phyloP scores from a whole-genome alignment of 2,113 vertebrate species.

The Hypomesus transpacificus region DNA sequence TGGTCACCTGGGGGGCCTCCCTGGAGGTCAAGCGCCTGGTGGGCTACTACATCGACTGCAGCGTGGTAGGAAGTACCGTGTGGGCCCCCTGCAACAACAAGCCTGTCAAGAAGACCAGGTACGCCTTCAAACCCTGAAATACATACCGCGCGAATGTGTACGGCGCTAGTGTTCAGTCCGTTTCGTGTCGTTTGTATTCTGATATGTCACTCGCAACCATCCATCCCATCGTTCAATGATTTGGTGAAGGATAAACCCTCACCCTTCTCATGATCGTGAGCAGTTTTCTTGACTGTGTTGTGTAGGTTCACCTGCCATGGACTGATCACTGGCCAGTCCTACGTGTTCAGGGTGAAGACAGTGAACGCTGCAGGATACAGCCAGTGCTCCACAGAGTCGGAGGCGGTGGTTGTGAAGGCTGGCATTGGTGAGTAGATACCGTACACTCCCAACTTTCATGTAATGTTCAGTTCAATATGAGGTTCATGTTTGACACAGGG shows the following conservation, averaged over 20 bases:
- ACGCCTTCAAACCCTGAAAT: conserved; percentile 17
- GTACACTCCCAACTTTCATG: background rate
- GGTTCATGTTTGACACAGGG: too few species aligned
- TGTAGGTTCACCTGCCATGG: conserved; percentile 91
- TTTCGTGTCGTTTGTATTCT: too few species aligned
- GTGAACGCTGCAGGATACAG: conserved; percentile 97
- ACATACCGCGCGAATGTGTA: too few species aligned
- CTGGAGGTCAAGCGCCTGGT: conserved; percentile 81
- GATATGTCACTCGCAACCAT: too few species aligned
- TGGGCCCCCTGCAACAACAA: conserved; percentile 98
- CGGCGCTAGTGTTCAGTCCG: too few species aligned
- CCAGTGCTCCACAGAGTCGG: conserved; percentile 81
- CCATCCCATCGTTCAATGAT: too few species aligned
- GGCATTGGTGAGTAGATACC: conserved; percentile 81
- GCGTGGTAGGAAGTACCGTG: conserved; percentile 78
- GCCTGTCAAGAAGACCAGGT: conserved; percentile 91
- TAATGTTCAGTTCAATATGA: too few species aligned
- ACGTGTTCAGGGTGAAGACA: conserved; percentile 88
- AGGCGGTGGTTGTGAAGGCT: conserved; percentile 84
- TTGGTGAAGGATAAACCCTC: too few species aligned
- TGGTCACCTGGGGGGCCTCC: conserved; percentile 82
- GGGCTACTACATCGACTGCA: conserved; percentile 92
- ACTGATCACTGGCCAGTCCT: conserved; percentile 76
- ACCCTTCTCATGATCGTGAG: background rate
- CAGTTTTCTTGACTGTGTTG: background rate